A percentile compares a stretch with the other conserved stretches of the same genome.
These are phyloP conservation scores for Rhinoraja longicauda DNA, from an alignment of 2,797 vertebrate species.

Conservation along the genomic window DNA sequence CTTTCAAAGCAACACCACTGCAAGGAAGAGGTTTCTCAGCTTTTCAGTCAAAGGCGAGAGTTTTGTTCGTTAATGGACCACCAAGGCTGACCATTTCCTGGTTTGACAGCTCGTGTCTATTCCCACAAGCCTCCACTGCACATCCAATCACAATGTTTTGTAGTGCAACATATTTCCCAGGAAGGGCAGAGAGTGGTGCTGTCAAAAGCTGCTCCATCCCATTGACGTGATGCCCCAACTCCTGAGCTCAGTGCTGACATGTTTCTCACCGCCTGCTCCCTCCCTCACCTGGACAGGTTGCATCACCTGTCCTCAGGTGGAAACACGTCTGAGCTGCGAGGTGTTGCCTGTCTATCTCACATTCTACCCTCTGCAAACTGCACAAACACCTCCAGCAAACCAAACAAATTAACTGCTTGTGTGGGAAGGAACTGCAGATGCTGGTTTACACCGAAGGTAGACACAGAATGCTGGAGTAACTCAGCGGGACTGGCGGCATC, in stretches of 20 bases:
- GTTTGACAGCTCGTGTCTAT: background rate
- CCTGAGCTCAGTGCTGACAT: background rate
- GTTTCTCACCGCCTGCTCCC: background rate
- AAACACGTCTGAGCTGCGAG: background rate
- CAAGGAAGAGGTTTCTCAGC: background rate
- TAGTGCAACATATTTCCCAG: background rate
- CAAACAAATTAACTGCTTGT: background rate
- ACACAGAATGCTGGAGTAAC: too few species aligned
- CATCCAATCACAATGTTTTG: background rate
- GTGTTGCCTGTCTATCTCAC: background rate
- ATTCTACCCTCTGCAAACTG: background rate
- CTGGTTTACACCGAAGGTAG: too few species aligned
- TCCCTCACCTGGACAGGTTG: background rate
- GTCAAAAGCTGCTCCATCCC: background rate
- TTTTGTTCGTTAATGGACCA: background rate
- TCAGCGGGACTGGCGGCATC: too few species aligned
- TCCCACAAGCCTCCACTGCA: background rate
- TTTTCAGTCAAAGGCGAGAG: background rate
- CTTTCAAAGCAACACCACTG: background rate
- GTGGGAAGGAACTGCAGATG: too few species aligned
- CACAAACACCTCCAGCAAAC: background rate
- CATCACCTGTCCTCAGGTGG: background rate
- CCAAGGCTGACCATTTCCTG: background rate
- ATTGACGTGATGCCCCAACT: background rate
- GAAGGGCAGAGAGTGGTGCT: background rate